Conservation (phyloP, 2,113 vertebrate genomes). For the Macrotis lagotis region DNA sequence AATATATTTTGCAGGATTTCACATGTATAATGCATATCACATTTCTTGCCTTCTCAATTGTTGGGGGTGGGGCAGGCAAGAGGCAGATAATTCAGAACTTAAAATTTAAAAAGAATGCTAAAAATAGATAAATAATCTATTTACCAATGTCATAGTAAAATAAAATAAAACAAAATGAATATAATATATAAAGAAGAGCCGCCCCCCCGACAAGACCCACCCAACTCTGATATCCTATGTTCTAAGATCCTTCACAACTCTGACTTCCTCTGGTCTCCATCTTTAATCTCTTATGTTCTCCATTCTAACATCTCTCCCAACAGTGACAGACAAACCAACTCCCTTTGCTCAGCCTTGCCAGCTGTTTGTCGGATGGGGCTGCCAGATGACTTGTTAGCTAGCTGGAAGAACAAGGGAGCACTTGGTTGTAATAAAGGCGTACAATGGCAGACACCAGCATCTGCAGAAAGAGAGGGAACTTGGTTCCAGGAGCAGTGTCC, state of each 20-base stretch:
- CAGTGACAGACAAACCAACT: not conserved
- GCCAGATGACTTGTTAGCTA: not conserved
- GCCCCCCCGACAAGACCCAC: too few relatives aligned
- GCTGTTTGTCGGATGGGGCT: not conserved
- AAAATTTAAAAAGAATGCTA: too few relatives aligned
- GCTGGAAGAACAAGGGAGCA: not conserved
- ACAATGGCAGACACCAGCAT: not conserved
- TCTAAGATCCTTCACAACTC: not conserved
- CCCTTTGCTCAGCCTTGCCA: not conserved
- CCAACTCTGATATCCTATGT: too few relatives aligned
- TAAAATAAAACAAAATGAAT: too few relatives aligned
- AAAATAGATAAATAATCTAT: too few relatives aligned
- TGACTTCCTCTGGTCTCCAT: not conserved
- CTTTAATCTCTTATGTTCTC: not conserved
- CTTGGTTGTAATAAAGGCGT: not conserved
- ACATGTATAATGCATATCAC: too few relatives aligned
- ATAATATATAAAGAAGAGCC: too few relatives aligned
- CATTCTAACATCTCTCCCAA: not conserved
- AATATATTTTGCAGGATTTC: too few relatives aligned
- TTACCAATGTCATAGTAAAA: not conserved
- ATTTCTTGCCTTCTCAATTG: too few relatives aligned
- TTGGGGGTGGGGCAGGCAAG: too few relatives aligned
- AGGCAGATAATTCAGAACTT: too few relatives aligned
- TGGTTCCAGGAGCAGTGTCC: not conserved
- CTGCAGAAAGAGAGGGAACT: not conserved